These are phyloP conservation scores for Axis porcinus DNA, from an alignment of 2,113 vertebrate species.

Conservation along the genomic window DNA sequence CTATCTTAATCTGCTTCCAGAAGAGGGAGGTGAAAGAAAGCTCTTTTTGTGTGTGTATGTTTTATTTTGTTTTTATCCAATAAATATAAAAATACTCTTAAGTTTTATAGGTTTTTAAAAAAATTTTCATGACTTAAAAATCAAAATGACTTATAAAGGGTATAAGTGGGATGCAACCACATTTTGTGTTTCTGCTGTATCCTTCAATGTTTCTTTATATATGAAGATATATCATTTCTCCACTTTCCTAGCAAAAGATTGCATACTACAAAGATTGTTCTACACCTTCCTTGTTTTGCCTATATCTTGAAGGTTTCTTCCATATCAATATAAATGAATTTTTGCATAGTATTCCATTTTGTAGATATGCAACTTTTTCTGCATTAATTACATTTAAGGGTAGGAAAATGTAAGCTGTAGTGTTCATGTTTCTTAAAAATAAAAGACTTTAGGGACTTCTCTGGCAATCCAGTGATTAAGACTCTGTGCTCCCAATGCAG, in stretches of 20 bases:
- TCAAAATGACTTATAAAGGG: not conserved
- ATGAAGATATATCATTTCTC: not conserved
- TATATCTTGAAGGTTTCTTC: not conserved
- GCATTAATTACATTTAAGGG: not conserved
- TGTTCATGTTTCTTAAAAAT: not conserved
- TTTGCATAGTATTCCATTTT: not conserved
- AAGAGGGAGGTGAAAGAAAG: not conserved
- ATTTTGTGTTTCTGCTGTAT: not conserved
- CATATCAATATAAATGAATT: not conserved
- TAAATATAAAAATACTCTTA: not conserved
- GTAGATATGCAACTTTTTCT: not conserved
- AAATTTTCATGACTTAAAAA: not conserved
- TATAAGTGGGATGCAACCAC: not conserved
- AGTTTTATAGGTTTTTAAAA: not conserved
- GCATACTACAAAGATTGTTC: not conserved
- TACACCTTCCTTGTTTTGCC: not conserved
- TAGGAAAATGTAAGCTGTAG: not conserved
- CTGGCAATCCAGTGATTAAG: not conserved
- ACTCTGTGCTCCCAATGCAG: not conserved
- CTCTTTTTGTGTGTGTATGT: not conserved
- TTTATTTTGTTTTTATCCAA: not conserved
- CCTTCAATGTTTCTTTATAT: not conserved
- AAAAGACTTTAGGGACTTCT: not conserved
- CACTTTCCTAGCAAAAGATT: not conserved
- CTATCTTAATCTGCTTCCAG: not conserved